Conservation (phyloP, 2,797 vertebrate species). For the Enteromius unitaeniatus region DNA sequence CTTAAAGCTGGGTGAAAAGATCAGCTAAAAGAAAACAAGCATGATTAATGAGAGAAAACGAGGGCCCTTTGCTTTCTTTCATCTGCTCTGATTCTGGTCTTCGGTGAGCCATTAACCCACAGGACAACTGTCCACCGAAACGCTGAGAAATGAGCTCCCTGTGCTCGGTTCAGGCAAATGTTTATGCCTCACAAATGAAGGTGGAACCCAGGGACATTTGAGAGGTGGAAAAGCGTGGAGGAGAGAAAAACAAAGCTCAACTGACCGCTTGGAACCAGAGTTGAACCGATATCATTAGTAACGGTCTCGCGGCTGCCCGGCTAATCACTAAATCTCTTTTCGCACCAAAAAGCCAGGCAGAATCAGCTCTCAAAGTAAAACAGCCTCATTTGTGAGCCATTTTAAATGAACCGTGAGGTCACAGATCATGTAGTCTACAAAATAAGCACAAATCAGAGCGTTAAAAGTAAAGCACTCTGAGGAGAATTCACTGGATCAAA, state of each 20-base stretch:
- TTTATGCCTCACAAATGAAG: constrained; percentile 67
- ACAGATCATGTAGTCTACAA: constrained; percentile 8
- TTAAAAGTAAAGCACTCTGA: neutral
- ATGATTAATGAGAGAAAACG: constrained; percentile 83
- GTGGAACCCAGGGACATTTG: constrained; percentile 57
- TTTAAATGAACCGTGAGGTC: constrained; percentile 26
- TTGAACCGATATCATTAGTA: constrained; percentile 59
- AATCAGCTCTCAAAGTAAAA: constrained; percentile 12
- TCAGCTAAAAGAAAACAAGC: constrained; percentile 81
- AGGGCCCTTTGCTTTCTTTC: constrained; percentile 79
- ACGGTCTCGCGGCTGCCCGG: constrained; percentile 18
- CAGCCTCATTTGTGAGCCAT: constrained; percentile 10
- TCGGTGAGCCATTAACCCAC: constrained; percentile 80
- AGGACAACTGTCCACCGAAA: constrained; percentile 79
- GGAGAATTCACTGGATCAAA: neutral
- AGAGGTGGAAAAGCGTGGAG: constrained; percentile 44
- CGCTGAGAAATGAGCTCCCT: constrained; percentile 81
- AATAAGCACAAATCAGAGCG: constrained; percentile 1
- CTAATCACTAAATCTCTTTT: constrained; percentile 37
- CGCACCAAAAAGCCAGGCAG: neutral
- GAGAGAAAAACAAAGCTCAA: constrained; percentile 21
- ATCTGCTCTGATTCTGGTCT: constrained; percentile 83
- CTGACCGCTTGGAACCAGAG: constrained; percentile 36
- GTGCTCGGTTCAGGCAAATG: constrained; percentile 70
- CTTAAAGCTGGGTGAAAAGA: constrained; percentile 84